Conservation (phyloP, 2,113 vertebrate species). For the Lepus americanus region DNA sequence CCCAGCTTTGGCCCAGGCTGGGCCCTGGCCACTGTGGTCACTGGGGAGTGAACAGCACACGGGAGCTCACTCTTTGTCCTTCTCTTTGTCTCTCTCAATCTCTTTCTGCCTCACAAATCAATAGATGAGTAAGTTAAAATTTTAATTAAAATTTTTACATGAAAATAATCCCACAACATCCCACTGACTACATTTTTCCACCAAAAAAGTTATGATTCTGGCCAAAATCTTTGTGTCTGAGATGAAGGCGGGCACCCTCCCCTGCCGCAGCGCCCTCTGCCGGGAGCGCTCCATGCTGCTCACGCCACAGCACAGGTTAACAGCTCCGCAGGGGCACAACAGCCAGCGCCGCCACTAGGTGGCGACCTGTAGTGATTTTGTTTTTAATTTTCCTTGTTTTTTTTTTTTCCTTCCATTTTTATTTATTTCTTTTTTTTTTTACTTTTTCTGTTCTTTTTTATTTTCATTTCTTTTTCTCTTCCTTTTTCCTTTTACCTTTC, state of each 20-base stretch:
- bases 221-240: neutral
- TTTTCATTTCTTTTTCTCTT: neutral
- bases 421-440: neutral
- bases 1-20: too few relatives aligned
- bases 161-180: neutral
- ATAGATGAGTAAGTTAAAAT: too few relatives aligned
- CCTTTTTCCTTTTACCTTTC: neutral
- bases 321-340: neutral
- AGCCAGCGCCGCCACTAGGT: neutral
- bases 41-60: too few relatives aligned
- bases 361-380: neutral
- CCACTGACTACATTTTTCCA: neutral
- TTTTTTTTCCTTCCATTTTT: too few relatives aligned
- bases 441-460: slow-evolving; percentile 4
- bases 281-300: neutral
- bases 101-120: too few relatives aligned
- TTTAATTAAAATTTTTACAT: too few relatives aligned
- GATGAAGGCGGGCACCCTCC: too few relatives aligned
- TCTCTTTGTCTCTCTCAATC: too few relatives aligned
- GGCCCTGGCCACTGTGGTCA: too few relatives aligned
- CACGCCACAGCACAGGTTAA: too few relatives aligned
- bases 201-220: neutral
- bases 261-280: neutral
- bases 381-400: too few relatives aligned
- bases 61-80: too few relatives aligned